Evolutionary conservation across 2,888 invertebrate species (phyloP), one percentile per base, ranked within the genome.

Genomic region (Lampropteryx suffumata): DNA sequence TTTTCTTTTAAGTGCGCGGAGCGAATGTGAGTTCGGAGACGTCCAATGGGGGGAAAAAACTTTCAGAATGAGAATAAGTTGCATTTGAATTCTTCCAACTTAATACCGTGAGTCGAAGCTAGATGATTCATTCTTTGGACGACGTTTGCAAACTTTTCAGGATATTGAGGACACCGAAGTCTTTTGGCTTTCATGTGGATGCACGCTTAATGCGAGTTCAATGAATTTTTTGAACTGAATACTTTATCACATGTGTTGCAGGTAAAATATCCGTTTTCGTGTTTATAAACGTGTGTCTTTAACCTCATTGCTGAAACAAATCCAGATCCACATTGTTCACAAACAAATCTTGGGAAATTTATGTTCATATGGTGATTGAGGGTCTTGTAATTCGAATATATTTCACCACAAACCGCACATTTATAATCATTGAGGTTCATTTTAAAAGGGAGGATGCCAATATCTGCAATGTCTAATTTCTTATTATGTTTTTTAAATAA

Each of bases 201-300:
- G 0, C 79, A 82, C 0, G 91, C 91, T 36, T 82, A 76, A 48
- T 92, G 91, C 45, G 91, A 81, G 14, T 90, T 90, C 46, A 76
- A 84, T 0, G 83, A 76, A 58, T 87, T 86, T 24, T 79, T 80
- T 0, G 91, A 91, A 0, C 85, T 78, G 43, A 91, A 92, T 0
- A 89, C 73, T 66, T 92, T 92, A 8, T 85, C 79, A 45, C 92
- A 92, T 8, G 67, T 77, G 0, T 89, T 87, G 51, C 92, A 92
- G n/a, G 79, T 65, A 24, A 79, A 75, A 0, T 79, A 72, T 0
- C 86, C 89, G 0, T 77, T 83, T 43, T 81, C 82, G 43, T 90
- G 90, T 0, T 84, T 80, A 34, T 79, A 81, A 0, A 74, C 69
- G 12, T 90, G 90, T 0, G 79, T 76, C 11, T 84, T 71, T 4